Evolutionary conservation across 2,113 vertebrate genomes (phyloP).

Genomic region (Muntiacus muntjak): DNA sequence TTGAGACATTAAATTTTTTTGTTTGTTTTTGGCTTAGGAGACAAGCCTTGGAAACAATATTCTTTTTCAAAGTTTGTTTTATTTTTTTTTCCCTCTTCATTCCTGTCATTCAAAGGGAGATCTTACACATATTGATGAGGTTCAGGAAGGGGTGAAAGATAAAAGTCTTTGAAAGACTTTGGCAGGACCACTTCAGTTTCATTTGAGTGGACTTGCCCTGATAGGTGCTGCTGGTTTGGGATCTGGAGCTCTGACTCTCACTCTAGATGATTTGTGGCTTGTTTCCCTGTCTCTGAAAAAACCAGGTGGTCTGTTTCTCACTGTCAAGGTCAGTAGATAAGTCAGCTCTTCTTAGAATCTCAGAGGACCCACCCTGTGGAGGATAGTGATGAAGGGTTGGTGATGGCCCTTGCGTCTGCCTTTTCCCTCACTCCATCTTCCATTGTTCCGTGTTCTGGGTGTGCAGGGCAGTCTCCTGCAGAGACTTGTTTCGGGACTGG

Average conservation of each 20-base stretch:
- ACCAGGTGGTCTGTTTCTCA: neutral
- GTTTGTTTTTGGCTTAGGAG: conserved; percentile 17
- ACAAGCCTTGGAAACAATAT: neutral
- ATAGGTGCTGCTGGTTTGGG: neutral
- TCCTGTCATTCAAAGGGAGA: neutral
- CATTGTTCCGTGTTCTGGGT: neutral
- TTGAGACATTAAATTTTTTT: neutral
- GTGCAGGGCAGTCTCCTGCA: neutral
- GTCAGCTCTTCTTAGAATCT: neutral
- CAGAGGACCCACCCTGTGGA: neutral
- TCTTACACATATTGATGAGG: neutral
- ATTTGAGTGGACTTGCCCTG: neutral
- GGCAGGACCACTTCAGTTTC: neutral
- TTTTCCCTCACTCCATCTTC: neutral
- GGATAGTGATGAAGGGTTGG: neutral
- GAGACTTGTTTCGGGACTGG: neutral
- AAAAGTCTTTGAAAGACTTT: neutral
- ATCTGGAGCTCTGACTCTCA: neutral
- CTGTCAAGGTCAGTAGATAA: neutral
- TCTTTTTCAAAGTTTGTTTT: conserved; percentile 4
- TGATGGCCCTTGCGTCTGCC: accelerated
- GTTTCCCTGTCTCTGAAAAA: neutral
- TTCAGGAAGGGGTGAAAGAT: neutral
- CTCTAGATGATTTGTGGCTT: neutral
- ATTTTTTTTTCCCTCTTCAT: neutral